phyloP scores from a whole-genome alignment of 2,888 invertebrate species.

The Metacarcinus magister region DNA sequence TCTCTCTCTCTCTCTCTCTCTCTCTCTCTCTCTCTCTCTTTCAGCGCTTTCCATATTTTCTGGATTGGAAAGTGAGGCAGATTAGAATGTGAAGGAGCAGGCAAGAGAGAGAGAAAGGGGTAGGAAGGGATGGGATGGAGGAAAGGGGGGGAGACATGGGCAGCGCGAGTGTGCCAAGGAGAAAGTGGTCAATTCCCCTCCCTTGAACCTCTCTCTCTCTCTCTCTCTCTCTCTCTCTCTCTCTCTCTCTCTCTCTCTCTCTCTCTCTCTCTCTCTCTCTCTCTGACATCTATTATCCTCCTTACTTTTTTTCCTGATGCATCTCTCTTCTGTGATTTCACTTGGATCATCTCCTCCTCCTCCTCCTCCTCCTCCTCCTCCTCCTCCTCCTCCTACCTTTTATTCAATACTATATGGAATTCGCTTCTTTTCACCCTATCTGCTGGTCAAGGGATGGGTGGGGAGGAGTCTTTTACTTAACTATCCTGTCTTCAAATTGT shows the following conservation, averaged over 20 bases:
- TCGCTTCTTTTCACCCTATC: not conserved
- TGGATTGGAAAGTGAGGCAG: not conserved
- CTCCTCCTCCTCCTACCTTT: not conserved
- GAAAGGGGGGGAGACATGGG: not conserved
- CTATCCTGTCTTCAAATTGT: too few relatives aligned
- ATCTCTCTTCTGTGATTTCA: not conserved
- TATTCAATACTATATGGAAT: too few relatives aligned
- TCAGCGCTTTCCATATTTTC: not conserved
- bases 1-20: too few relatives aligned
- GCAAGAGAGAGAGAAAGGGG: not conserved
- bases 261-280: not conserved
- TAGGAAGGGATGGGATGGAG: not conserved
- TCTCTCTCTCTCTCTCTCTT: conserved; percentile 42
- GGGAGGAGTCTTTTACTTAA: too few relatives aligned
- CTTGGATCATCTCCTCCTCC: not conserved
- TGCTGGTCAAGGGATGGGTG: too few relatives aligned
- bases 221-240: conserved; percentile 49
- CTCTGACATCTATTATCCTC: not conserved
- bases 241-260: conserved; percentile 56
- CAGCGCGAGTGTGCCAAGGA: conserved; percentile 33
- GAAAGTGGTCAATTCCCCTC: conserved; percentile 58
- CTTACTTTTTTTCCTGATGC: not conserved
- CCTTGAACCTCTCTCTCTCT: not conserved
- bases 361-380: not conserved
- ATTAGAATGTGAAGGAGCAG: not conserved